phyloP scores from a whole-genome alignment of 2,797 vertebrate species.

The Lithobates pipiens region DNA sequence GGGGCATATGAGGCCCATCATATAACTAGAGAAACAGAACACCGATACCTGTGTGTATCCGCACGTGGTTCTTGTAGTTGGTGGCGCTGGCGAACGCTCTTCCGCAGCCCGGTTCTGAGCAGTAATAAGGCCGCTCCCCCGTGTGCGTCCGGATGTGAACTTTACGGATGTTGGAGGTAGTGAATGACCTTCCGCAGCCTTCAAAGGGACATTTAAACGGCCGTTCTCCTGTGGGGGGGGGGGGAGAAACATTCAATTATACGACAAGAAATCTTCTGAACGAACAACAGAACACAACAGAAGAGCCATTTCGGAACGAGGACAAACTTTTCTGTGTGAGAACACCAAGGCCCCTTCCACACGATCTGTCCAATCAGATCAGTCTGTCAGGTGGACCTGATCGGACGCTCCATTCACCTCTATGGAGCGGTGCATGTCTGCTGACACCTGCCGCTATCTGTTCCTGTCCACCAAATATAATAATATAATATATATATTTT shows the following conservation, averaged over 20 bases:
- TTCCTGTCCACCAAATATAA: no score
- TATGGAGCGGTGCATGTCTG: no score
- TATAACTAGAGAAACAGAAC: background rate
- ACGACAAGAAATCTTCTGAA: no score
- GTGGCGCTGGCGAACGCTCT: constrained; percentile 97
- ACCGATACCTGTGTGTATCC: constrained; percentile 93
- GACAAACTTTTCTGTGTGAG: no score
- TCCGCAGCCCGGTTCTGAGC: constrained; percentile 96
- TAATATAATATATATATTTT: no score
- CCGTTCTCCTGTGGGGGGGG: constrained; percentile 86
- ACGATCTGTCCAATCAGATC: no score
- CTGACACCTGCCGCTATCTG: no score
- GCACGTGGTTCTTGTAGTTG: constrained; percentile 99
- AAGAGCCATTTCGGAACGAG: no score
- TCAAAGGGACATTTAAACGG: constrained; percentile 97
- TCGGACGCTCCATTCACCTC: no score
- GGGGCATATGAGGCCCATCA: background rate
- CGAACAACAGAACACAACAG: no score
- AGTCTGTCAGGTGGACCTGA: no score
- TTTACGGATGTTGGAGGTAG: constrained; percentile 98
- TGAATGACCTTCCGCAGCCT: constrained; percentile 96
- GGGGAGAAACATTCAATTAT: background rate
- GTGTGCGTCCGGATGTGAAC: constrained; percentile 99
- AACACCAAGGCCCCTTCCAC: no score
- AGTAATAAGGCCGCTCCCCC: constrained; percentile 97